These are phyloP conservation scores for Cyprinodon diabolis DNA, from an alignment of 2,797 vertebrate genomes.

Conservation along the genomic window DNA sequence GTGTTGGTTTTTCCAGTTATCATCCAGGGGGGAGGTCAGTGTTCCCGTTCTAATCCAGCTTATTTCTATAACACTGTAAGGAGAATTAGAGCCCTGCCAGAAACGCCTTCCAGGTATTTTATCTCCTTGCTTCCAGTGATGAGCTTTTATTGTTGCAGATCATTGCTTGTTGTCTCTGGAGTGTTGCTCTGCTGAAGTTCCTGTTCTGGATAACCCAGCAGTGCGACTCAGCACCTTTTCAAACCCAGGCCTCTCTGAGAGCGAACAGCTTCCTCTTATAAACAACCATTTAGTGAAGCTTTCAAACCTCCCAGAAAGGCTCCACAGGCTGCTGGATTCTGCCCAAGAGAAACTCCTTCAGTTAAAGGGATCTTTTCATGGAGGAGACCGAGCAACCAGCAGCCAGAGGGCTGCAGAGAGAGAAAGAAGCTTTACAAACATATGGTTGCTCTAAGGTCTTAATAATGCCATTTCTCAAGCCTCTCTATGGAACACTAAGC, in stretches of 20 bases:
- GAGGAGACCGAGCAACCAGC: constrained; percentile 39
- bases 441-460: constrained; percentile 24
- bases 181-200: neutral
- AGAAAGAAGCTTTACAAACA: constrained; percentile 33
- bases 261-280: constrained; percentile 57
- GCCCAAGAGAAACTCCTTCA: constrained; percentile 86
- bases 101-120: too few relatives aligned
- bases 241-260: constrained; percentile 30
- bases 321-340: constrained; percentile 82
- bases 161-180: neutral
- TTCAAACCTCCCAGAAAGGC: constrained; percentile 59
- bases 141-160: neutral
- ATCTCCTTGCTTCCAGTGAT: too few relatives aligned
- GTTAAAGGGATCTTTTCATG: constrained; percentile 83
- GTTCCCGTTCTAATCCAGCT: too few relatives aligned
- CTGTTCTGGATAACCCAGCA: constrained; percentile 41
- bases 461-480: constrained; percentile 28
- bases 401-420: constrained; percentile 24
- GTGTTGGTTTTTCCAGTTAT: too few relatives aligned
- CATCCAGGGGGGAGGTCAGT: too few relatives aligned
- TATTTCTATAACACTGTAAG: too few relatives aligned
- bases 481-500: constrained; percentile 7
- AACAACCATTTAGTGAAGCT: constrained; percentile 82
- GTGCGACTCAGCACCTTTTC: constrained; percentile 52
- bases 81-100: too few relatives aligned